Conservation (phyloP, 2,888 invertebrate genomes). For the Agriotes lineatus region DNA sequence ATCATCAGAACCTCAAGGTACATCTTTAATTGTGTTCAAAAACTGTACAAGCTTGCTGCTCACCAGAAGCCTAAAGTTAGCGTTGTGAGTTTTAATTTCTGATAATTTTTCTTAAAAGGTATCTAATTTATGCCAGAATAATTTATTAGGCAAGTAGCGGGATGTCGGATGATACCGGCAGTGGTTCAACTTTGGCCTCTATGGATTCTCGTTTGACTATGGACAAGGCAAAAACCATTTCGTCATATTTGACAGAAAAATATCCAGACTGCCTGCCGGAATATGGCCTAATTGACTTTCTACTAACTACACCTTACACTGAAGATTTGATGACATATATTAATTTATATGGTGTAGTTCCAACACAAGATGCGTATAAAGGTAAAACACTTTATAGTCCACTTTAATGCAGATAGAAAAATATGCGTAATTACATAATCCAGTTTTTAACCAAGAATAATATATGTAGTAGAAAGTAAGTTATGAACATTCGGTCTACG, state of each 20-base stretch:
- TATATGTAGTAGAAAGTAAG: too few species aligned
- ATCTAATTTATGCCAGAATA: too few species aligned
- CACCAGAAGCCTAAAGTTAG: slow-evolving; percentile 9
- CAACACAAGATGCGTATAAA: slow-evolving; percentile 55
- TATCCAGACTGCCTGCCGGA: slow-evolving; percentile 67
- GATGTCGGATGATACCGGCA: not conserved
- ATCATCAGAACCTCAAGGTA: slow-evolving; percentile 37
- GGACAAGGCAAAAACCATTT: not conserved
- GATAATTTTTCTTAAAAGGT: too few species aligned
- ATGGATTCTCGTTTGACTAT: not conserved
- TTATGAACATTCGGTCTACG: too few species aligned
- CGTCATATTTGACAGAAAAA: not conserved
- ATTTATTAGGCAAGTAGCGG: not conserved
- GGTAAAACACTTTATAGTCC: too few species aligned
- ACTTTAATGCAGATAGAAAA: too few species aligned
- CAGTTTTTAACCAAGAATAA: too few species aligned
- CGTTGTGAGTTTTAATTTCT: too few species aligned
- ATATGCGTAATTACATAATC: too few species aligned
- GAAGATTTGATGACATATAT: slow-evolving; percentile 63
- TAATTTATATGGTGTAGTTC: slow-evolving; percentile 65
- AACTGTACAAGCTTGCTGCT: slow-evolving; percentile 49
- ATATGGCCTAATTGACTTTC: slow-evolving; percentile 66
- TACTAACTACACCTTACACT: slow-evolving; percentile 65
- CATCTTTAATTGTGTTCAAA: slow-evolving; percentile 47
- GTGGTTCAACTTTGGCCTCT: not conserved